Conservation (phyloP, 1,140 invertebrate genomes). For the Lanistes nyassanus region DNA sequence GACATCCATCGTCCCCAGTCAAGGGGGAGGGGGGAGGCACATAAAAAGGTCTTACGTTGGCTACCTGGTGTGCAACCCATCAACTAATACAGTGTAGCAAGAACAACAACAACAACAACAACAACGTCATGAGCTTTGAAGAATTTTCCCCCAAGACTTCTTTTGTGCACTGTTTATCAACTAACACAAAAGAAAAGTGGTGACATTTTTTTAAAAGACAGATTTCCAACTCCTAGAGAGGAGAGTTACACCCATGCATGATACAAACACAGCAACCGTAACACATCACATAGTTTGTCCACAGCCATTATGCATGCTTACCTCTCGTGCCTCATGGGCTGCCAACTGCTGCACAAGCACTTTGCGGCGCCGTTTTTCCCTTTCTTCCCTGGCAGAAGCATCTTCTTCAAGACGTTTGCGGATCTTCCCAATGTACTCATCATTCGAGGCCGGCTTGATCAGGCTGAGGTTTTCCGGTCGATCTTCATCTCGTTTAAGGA, state of each 20-base stretch:
- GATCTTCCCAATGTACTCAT: slow-evolving; percentile 66
- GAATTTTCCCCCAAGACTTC: too few relatives aligned
- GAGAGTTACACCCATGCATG: neutral
- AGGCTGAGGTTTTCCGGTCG: slow-evolving; percentile 45
- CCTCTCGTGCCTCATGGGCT: slow-evolving; percentile 64
- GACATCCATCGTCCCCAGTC: too few relatives aligned
- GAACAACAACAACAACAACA: too few relatives aligned
- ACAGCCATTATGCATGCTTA: slow-evolving; percentile 31
- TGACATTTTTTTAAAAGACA: neutral
- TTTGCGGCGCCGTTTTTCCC: slow-evolving; percentile 66
- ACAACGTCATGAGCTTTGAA: too few relatives aligned
- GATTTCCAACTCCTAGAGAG: neutral
- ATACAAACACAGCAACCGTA: neutral
- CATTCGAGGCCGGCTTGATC: slow-evolving; percentile 60
- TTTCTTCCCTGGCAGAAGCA: slow-evolving; percentile 58
- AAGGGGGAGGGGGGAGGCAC: too few relatives aligned
- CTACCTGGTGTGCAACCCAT: too few relatives aligned
- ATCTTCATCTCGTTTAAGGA: slow-evolving; percentile 48
- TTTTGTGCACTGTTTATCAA: too few relatives aligned
- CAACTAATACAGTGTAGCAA: too few relatives aligned
- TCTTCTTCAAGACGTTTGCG: slow-evolving; percentile 64
- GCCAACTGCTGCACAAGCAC: slow-evolving; percentile 66
- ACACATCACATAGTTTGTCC: neutral
- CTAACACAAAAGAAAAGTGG: too few relatives aligned
- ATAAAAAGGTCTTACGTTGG: too few relatives aligned